A percentile compares a stretch with the other conserved stretches of the same genome.
phyloP scores from a whole-genome alignment of 2,113 vertebrate species.

The Polypterus bichir region DNA sequence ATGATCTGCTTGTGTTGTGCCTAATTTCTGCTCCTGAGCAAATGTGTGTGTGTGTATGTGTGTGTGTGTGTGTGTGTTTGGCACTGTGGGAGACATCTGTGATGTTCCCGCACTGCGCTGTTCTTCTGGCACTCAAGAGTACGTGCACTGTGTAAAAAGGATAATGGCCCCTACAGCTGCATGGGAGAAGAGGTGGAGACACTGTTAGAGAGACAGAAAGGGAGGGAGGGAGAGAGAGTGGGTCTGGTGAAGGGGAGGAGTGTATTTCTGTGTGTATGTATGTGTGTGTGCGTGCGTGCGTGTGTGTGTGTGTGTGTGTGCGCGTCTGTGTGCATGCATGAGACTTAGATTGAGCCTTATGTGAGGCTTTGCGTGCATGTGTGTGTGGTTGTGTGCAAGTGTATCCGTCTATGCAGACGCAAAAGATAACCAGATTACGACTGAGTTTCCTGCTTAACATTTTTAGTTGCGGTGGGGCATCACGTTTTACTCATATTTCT shows the following conservation, averaged over 20 bases:
- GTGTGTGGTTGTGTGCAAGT: constrained; percentile 18
- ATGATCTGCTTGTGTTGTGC: constrained; percentile 26
- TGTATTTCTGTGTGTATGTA: constrained; percentile 32
- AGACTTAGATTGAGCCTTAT: neutral
- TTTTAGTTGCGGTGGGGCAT: constrained; percentile 17
- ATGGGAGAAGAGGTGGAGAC: constrained; percentile 45
- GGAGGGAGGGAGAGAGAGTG: constrained; percentile 31
- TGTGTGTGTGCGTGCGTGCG: constrained; percentile 28
- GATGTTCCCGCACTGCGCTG: neutral
- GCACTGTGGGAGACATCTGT: neutral
- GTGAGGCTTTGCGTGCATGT: constrained; percentile 5
- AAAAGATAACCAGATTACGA: constrained; percentile 19
- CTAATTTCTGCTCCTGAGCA: constrained; percentile 16
- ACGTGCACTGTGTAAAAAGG: constrained; percentile 60
- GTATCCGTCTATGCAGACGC: constrained; percentile 23
- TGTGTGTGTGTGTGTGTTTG: constrained; percentile 13
- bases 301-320: constrained; percentile 10
- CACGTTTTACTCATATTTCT: constrained; percentile 39
- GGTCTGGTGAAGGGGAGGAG: no score
- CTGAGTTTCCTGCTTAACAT: constrained; percentile 22
- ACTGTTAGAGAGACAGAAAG: constrained; percentile 39
- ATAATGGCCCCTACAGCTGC: constrained; percentile 65
- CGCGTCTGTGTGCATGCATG: constrained; percentile 20
- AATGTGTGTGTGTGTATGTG: constrained; percentile 9
- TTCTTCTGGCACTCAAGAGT: constrained; percentile 25